Evolutionary conservation across 2,113 vertebrate genomes (phyloP).

Genomic region (Apteryx mantelli): DNA sequence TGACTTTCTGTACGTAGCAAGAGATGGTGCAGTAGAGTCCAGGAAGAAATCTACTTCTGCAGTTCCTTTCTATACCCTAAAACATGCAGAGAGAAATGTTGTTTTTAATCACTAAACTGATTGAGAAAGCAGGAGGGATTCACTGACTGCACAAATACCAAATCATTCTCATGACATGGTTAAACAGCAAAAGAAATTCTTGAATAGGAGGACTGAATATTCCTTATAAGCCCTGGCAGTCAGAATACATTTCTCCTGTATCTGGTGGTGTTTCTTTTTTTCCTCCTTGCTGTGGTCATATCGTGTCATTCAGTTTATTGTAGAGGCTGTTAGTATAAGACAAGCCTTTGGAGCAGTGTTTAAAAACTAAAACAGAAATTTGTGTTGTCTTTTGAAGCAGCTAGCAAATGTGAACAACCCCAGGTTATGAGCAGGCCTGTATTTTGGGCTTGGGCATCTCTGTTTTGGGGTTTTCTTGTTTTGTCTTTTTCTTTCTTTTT

Average conservation of each 20-base stretch:
- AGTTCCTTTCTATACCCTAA: background rate
- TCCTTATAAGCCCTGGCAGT: background rate
- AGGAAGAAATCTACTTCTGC: background rate
- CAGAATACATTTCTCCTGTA: background rate
- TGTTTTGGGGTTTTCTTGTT: background rate
- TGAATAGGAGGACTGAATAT: background rate
- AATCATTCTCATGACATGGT: rapidly evolving
- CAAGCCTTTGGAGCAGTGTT: rapidly evolving
- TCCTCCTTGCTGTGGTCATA: background rate
- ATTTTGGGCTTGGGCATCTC: background rate
- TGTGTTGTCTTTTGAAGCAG: background rate
- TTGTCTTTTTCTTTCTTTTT: background rate
- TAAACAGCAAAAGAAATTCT: background rate
- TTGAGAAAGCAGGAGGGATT: background rate
- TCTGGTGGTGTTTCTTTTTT: background rate
- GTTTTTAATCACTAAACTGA: background rate
- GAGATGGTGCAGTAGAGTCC: background rate
- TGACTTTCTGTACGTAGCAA: background rate
- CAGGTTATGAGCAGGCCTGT: background rate
- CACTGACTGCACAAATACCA: background rate
- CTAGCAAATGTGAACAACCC: background rate
- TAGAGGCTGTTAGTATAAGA: background rate
- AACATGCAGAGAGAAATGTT: background rate
- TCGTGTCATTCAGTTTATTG: background rate
- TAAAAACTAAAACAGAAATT: background rate